Percentiles rank a stretch among this genome's conserved stretches.
phyloP scores from a whole-genome alignment of 2,888 invertebrate genomes.

The Pristionchus fissidentatus region DNA sequence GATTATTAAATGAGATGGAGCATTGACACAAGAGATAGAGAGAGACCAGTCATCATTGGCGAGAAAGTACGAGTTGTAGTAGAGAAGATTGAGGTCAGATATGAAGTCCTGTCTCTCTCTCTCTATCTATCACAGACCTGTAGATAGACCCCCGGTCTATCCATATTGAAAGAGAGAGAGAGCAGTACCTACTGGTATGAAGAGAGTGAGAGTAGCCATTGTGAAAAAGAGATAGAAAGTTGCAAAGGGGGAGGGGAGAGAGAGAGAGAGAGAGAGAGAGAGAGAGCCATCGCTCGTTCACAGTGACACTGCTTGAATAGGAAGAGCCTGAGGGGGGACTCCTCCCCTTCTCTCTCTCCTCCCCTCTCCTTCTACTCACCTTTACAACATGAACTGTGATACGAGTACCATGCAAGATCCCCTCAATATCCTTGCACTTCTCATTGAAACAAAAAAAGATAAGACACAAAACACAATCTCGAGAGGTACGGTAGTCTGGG shows the following conservation, averaged over 20 bases:
- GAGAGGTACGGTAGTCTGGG: neutral
- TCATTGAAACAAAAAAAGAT: constrained; percentile 5
- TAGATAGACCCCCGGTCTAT: constrained; percentile 16
- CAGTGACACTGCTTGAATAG: constrained; percentile 38
- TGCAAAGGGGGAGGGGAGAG: constrained; percentile 21
- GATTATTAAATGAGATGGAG: constrained; percentile 46
- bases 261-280: neutral
- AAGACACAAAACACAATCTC: neutral
- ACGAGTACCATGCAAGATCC: constrained; percentile 31
- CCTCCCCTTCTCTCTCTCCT: constrained; percentile 18
- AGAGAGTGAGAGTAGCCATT: constrained; percentile 21
- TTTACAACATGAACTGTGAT: neutral
- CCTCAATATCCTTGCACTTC: neutral
- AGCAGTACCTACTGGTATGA: constrained; percentile 34
- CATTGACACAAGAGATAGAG: constrained; percentile 4
- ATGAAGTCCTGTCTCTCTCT: neutral
- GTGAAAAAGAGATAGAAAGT: constrained; percentile 41
- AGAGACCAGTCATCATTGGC: neutral
- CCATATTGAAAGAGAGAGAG: neutral
- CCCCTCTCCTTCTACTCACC: constrained; percentile 23
- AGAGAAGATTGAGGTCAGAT: constrained; percentile 43
- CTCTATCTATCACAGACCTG: neutral
- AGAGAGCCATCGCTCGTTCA: neutral
- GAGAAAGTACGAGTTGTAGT: neutral
- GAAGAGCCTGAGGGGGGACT: constrained; percentile 30